phyloP scores from a whole-genome alignment of 2,113 vertebrate species.

The Junco hyemalis region DNA sequence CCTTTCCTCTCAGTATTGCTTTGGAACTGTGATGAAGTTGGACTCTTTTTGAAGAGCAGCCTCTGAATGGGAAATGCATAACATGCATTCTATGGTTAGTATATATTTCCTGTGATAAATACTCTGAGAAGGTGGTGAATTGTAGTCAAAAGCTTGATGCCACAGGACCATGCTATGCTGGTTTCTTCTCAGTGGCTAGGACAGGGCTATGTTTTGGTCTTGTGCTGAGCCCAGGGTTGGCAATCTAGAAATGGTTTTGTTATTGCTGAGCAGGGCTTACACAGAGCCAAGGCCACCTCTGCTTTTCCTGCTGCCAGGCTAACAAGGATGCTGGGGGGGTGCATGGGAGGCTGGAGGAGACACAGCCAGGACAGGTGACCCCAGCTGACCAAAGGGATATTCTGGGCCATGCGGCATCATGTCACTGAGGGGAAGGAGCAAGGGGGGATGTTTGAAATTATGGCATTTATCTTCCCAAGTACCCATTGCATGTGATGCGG shows the following conservation, averaged over 20 bases:
- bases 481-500: rapidly evolving
- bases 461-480: not conserved
- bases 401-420: not conserved
- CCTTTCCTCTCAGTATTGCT: not conserved
- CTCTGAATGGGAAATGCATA: not conserved
- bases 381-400: not conserved
- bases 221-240: not conserved
- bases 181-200: not conserved
- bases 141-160: not conserved
- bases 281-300: not conserved
- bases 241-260: not conserved
- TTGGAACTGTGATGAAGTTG: not conserved
- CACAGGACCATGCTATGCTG: not conserved
- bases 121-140: not conserved
- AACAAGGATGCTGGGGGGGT: not conserved
- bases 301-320: not conserved
- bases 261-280: not conserved
- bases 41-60: not conserved
- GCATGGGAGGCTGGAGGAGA: not conserved
- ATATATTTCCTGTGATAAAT: not conserved
- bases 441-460: not conserved
- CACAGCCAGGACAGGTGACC: not conserved
- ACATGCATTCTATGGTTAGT: rapidly evolving
- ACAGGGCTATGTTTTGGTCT: not conserved
- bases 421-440: not conserved